phyloP scores from a whole-genome alignment of 1,140 invertebrate species.

The Ephestia elutella region DNA sequence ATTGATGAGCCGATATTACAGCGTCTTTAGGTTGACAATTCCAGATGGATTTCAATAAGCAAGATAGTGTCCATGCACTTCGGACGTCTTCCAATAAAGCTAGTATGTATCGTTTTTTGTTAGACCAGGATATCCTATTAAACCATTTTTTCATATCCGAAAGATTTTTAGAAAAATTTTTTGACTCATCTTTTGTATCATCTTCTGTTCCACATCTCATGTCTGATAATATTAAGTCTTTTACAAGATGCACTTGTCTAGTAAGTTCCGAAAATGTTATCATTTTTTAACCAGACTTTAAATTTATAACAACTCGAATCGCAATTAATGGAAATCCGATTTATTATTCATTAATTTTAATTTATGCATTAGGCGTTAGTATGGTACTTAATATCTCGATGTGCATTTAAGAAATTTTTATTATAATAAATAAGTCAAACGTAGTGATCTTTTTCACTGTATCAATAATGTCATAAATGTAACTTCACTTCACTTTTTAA shows the following conservation, averaged over 20 bases:
- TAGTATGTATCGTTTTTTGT: slow-evolving; percentile 49
- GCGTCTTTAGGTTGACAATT: slow-evolving; percentile 55
- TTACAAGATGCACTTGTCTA: slow-evolving; percentile 41
- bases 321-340: background rate
- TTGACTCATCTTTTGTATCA: slow-evolving; percentile 22
- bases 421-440: no score
- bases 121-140: slow-evolving; percentile 40
- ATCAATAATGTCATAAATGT: no score
- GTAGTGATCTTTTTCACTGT: no score
- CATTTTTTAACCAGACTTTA: slow-evolving; percentile 15
- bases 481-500: no score
- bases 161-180: slow-evolving; percentile 36
- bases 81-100: slow-evolving; percentile 40
- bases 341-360: no score
- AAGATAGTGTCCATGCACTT: slow-evolving; percentile 45
- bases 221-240: slow-evolving; percentile 49
- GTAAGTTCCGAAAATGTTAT: slow-evolving; percentile 45
- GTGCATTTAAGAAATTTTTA: no score
- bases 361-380: no score
- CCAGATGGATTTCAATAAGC: slow-evolving; percentile 58
- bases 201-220: slow-evolving; percentile 24
- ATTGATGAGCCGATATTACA: slow-evolving; percentile 38
- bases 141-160: slow-evolving; percentile 48
- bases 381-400: no score
- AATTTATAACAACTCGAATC: background rate